Conservation (phyloP, 1,140 invertebrate species). For the Eueides isabella region DNA sequence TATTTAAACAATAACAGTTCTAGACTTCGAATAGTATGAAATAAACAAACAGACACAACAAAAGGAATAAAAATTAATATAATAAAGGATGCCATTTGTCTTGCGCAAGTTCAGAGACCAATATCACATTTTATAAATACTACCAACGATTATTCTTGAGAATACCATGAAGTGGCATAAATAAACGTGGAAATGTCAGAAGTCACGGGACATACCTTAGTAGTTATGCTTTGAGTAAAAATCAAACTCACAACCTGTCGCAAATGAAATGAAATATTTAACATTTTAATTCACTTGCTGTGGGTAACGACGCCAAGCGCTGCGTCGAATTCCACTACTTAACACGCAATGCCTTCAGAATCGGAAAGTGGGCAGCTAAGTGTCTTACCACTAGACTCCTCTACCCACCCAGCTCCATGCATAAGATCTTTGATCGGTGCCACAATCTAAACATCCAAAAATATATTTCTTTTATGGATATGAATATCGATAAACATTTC, state of each 20-base stretch:
- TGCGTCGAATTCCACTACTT: background rate
- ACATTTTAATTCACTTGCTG: background rate
- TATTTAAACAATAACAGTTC: background rate
- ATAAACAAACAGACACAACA: background rate
- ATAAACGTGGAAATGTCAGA: background rate
- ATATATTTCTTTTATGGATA: no score
- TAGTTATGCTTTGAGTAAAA: no score
- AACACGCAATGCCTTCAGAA: background rate
- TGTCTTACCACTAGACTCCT: background rate
- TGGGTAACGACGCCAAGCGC: background rate
- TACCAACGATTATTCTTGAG: slow-evolving; percentile 6
- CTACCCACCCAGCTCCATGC: no score
- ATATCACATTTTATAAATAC: slow-evolving; percentile 14
- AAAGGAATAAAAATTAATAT: background rate
- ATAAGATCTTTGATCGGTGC: no score
- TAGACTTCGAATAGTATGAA: background rate
- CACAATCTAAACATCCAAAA: no score
- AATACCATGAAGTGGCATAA: background rate
- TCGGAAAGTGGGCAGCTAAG: background rate
- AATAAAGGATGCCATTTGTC: slow-evolving; percentile 6
- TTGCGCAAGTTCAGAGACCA: background rate
- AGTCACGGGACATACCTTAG: background rate
- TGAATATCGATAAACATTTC: no score
- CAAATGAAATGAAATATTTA: background rate
- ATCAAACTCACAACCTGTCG: no score